Percentiles rank a stretch among this genome's conserved stretches.
Conservation (phyloP, 2,888 invertebrate genomes). For the Spisula subtruncata region DNA sequence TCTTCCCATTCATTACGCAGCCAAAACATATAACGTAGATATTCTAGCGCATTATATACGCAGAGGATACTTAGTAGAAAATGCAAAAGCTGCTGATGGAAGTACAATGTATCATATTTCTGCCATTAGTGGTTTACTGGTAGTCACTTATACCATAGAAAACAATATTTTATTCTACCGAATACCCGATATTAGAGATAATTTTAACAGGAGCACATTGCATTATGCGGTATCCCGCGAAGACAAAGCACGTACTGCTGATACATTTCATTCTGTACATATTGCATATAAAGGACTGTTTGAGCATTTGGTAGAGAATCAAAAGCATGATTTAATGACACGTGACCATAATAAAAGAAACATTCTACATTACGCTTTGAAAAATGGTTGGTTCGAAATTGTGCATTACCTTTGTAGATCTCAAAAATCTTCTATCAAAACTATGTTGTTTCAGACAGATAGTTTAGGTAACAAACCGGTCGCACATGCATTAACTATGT, state of each 20-base stretch:
- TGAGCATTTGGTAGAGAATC: background rate
- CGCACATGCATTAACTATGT: background rate
- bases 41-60: background rate
- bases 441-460: constrained; percentile 25
- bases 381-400: constrained; percentile 23
- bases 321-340: background rate
- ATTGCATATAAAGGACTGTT: background rate
- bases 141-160: background rate
- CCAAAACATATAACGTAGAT: background rate
- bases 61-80: background rate
- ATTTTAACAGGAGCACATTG: background rate
- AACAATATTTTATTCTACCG: background rate
- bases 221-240: constrained; percentile 4
- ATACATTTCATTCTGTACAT: background rate
- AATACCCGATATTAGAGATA: constrained; percentile 29
- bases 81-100: constrained; percentile 7
- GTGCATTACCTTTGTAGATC: background rate
- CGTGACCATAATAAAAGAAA: constrained; percentile 28
- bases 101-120: constrained; percentile 33
- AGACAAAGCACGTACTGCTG: background rate
- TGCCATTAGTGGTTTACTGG: background rate
- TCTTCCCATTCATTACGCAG: constrained; percentile 42
- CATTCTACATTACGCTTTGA: constrained; percentile 33
- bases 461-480: background rate
- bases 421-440: background rate